Base-by-base conservation (phyloP, 2,797 vertebrate species). In the Neostethus bicornis region DNA sequence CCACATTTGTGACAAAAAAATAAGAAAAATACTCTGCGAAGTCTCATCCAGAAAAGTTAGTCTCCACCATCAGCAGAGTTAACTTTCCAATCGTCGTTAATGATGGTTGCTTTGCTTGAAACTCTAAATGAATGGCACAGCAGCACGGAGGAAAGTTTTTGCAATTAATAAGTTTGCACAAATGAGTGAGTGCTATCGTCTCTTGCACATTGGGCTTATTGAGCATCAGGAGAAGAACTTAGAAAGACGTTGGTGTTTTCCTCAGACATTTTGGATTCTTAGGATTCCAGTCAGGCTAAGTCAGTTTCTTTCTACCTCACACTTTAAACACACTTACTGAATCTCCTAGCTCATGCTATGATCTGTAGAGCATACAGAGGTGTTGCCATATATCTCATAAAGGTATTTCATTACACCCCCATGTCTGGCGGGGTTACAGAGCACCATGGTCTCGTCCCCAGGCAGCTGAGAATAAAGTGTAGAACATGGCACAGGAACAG, bases 341-440 rank as follows among this genome's bases (percentile, higher is more conserved):
- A 75, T 39, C 24, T 52, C 61, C 64, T 42, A 59, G 54, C 61
- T 60, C 61, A 61, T 51, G 66, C 76, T 76, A 60, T 72, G 80
- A 84, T 83, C 66, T 79, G 85, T 76, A 65, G 67, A 83, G 75
- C 83, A 61, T 72, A 73, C 70, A 42, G 43, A 54, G 63, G 50
- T 51, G 23, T 75, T 62, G 69, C 62, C 80, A 77, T 89, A 87
- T 89, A 88, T 88, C 88, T 89, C 86, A 90, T 77, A 87, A 80
- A 87, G 83, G 83, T 84, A 89, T 87, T 75, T 81, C 80, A 87
- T 90, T 89, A 88, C 85, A 87, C 70, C 83, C 76, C 85, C 62
- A 51, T 67, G 73, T 81, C 80, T 86, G 51, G 60, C 71, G 69
- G 66, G 68, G 32, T 64, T 83, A 65, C 67, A 59, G 70, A 44